Conservation (phyloP, 2,888 invertebrate species). For the Gasteruption jaculator region DNA sequence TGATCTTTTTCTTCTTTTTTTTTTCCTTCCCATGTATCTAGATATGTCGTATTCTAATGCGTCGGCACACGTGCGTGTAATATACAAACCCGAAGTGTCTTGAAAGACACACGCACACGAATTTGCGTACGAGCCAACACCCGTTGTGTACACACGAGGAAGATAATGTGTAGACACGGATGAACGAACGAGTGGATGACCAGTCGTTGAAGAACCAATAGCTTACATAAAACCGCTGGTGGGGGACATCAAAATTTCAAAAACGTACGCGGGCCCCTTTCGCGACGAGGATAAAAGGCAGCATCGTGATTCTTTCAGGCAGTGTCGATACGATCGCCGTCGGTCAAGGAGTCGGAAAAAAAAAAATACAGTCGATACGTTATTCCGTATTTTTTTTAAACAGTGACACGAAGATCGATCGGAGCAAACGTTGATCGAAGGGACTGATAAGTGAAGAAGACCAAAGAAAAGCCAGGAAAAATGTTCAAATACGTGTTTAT, state of each 20-base stretch:
- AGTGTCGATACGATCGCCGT: conserved; percentile 50
- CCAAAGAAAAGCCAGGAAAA: conserved; percentile 18
- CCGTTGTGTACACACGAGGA: conserved; percentile 28
- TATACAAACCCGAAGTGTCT: too few species aligned
- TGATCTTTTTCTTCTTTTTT: too few species aligned
- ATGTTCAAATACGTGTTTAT: conserved; percentile 45
- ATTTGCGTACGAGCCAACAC: conserved; percentile 22
- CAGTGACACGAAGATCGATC: conserved; percentile 3
- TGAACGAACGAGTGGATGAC: conserved; percentile 16
- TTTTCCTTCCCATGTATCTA: conserved; percentile 14
- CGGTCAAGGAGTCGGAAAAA: conserved; percentile 31
- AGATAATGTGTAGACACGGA: conserved; percentile 24
- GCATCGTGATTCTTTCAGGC: conserved; percentile 51
- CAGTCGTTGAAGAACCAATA: conserved; percentile 32
- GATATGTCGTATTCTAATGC: conserved; percentile 10
- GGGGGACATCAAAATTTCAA: conserved; percentile 54
- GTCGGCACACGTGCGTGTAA: conserved; percentile 2
- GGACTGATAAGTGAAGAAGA: conserved; percentile 7
- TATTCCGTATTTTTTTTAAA: neutral
- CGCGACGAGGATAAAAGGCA: conserved; percentile 52
- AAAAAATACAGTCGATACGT: conserved; percentile 23
- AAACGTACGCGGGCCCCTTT: conserved; percentile 53
- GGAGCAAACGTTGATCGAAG: conserved; percentile 1
- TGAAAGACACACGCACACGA: conserved; percentile 1
- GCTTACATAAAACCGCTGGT: conserved; percentile 25